A percentile compares a stretch with the other conserved stretches of the same genome.
phyloP scores from a whole-genome alignment of 1,140 invertebrate species.

The Acromyrmex echinatior region DNA sequence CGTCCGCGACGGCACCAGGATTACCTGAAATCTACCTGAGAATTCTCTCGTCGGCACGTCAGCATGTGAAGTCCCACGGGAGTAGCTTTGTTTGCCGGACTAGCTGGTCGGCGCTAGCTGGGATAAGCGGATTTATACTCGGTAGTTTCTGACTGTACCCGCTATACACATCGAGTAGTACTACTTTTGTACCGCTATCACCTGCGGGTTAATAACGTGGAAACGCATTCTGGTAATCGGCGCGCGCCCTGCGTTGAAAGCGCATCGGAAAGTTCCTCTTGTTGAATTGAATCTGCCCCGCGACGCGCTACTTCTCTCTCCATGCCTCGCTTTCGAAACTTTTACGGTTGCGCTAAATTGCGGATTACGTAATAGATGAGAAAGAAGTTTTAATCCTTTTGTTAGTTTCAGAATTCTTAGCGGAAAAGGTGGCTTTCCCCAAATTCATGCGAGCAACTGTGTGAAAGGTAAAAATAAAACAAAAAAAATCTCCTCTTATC shows the following conservation, averaged over 20 bases:
- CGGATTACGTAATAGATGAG: constrained; percentile 3
- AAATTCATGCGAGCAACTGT: not conserved
- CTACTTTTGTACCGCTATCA: constrained; percentile 71
- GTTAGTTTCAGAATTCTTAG: not conserved
- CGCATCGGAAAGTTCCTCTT: not conserved
- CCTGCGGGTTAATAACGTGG: constrained; percentile 77
- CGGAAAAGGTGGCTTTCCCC: not conserved
- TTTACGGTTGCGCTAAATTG: not conserved
- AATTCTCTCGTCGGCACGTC: constrained; percentile 75
- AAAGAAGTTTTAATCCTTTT: constrained; percentile 22
- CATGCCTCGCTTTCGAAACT: not conserved
- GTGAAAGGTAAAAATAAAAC: not conserved
- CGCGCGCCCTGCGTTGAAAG: not conserved
- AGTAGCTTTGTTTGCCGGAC: constrained; percentile 80
- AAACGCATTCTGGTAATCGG: constrained; percentile 73
- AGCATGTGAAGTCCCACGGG: constrained; percentile 76
- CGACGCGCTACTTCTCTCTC: not conserved
- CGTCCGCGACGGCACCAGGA: constrained; percentile 54
- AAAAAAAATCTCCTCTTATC: not conserved
- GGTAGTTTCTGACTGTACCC: constrained; percentile 67
- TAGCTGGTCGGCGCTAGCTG: constrained; percentile 59
- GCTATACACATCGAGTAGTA: constrained; percentile 21
- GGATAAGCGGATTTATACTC: constrained; percentile 82
- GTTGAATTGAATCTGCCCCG: constrained; percentile 4
- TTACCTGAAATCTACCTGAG: constrained; percentile 81